A percentile compares a stretch with the other conserved stretches of the same genome.
These are phyloP conservation scores for Ichneumon xanthorius DNA, from an alignment of 2,888 invertebrate species.

Conservation along the genomic window DNA sequence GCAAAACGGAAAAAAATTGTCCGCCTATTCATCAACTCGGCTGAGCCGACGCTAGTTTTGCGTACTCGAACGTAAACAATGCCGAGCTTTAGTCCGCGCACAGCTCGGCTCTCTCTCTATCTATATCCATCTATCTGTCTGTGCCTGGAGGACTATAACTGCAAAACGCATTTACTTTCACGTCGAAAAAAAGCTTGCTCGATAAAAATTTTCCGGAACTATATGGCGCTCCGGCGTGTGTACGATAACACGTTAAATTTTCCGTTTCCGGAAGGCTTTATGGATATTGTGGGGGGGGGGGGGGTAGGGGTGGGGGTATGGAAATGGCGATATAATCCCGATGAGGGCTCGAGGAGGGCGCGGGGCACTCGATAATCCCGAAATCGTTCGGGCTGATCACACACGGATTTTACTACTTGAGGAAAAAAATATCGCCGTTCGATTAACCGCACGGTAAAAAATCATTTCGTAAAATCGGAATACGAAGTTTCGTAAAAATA, in stretches of 20 bases:
- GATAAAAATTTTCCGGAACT: slow-evolving; percentile 7
- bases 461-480: too few species aligned
- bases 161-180: slow-evolving; percentile 30
- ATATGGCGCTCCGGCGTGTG: neutral
- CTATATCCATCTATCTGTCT: neutral
- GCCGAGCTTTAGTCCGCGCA: neutral
- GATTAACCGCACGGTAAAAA: too few species aligned
- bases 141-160: neutral
- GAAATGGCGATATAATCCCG: slow-evolving; percentile 25
- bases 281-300: slow-evolving; percentile 9
- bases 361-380: neutral
- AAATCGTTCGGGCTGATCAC: slow-evolving; percentile 3
- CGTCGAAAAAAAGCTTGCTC: slow-evolving; percentile 15
- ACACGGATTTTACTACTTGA: slow-evolving; percentile 20
- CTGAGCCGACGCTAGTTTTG: slow-evolving; percentile 10
- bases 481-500: too few species aligned
- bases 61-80: slow-evolving; percentile 47
- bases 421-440: too few species aligned
- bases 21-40: slow-evolving; percentile 48
- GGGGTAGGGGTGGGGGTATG: neutral
- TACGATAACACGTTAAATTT: slow-evolving; percentile 24
- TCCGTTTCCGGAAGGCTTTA: slow-evolving; percentile 7
- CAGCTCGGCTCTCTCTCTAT: neutral
- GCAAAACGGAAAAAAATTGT: neutral
- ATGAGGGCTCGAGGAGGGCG: neutral